phyloP scores from a whole-genome alignment of 1,140 invertebrate species.

The Phocides pigmalion region DNA sequence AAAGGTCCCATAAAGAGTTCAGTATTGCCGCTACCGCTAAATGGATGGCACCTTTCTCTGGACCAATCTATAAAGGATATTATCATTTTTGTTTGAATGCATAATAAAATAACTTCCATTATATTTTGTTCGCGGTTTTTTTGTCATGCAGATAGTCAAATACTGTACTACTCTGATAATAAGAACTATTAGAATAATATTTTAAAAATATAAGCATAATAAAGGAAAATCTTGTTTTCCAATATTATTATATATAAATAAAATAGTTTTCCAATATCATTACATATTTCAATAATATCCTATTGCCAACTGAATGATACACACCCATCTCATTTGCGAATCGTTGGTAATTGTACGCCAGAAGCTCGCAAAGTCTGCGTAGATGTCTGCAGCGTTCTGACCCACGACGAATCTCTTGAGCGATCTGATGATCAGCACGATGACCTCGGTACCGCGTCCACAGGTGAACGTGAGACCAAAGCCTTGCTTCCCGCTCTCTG shows the following conservation, averaged over 20 bases:
- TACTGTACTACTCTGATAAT: no score
- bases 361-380: constrained; percentile 89
- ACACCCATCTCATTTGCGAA: constrained; percentile 95
- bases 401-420: constrained; percentile 88
- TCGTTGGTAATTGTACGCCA: constrained; percentile 94
- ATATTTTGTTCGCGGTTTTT: no score
- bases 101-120: no score
- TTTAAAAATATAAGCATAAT: no score
- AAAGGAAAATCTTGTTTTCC: no score
- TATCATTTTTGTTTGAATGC: neutral
- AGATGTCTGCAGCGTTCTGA: constrained; percentile 87
- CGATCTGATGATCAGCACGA: constrained; percentile 89
- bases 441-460: constrained; percentile 92
- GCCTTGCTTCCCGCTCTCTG: constrained; percentile 87
- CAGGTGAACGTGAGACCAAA: constrained; percentile 94
- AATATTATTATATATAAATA: no score
- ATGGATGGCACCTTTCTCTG: constrained; percentile 96
- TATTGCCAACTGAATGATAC: no score
- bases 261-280: no score
- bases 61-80: constrained; percentile 88
- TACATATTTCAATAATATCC: no score
- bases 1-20: constrained; percentile 96
- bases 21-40: constrained; percentile 94
- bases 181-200: no score
- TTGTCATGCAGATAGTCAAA: no score